phyloP scores from a whole-genome alignment of 2,113 vertebrate species.

The Cyprinodon tularosa region DNA sequence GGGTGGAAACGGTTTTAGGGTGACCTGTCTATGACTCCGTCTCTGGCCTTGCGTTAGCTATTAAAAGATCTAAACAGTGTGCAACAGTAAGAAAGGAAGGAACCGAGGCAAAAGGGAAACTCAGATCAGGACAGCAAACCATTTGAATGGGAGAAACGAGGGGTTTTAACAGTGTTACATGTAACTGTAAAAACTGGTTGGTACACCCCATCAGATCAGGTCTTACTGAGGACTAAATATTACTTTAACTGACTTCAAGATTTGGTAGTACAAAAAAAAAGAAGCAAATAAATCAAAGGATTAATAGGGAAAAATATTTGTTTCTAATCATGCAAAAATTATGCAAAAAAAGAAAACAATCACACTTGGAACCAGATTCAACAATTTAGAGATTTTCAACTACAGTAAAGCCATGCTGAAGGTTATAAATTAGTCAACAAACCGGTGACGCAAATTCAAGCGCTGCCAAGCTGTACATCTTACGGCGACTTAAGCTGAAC shows the following conservation, averaged over 20 bases:
- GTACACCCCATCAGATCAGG: not conserved
- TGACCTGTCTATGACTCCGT: conserved; percentile 69
- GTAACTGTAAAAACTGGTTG: not conserved
- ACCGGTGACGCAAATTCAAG: not conserved
- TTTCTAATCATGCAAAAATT: not conserved
- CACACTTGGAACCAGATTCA: not conserved
- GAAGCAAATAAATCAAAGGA: too few relatives aligned
- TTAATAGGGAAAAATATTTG: not conserved
- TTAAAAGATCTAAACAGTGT: conserved; percentile 41
- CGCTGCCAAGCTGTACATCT: not conserved
- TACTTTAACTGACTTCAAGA: too few relatives aligned
- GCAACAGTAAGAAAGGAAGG: not conserved
- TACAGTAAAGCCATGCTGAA: not conserved
- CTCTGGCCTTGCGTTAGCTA: conserved; percentile 41
- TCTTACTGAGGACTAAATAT: not conserved
- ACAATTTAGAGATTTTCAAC: not conserved
- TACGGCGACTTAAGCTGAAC: not conserved
- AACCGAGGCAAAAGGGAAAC: not conserved
- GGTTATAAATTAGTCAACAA: not conserved
- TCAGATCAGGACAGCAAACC: not conserved
- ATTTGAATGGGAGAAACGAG: not conserved
- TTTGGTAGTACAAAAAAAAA: too few relatives aligned
- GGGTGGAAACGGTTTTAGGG: conserved; percentile 25
- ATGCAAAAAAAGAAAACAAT: not conserved
- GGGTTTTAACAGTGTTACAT: not conserved